phyloP scores from a whole-genome alignment of 2,888 invertebrate species.

The Drosophila peninsularis region DNA sequence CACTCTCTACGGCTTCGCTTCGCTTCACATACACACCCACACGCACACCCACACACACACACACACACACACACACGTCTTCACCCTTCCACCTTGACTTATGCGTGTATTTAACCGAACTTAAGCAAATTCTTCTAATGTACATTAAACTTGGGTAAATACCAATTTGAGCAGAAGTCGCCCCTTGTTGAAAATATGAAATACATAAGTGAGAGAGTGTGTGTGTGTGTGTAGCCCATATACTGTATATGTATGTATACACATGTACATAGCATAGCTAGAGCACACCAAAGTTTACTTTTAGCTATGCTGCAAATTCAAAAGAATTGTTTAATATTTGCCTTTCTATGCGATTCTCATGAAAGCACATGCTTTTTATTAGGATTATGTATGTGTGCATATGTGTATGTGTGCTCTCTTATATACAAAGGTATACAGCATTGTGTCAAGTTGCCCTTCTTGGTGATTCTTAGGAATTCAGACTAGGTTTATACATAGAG shows the following conservation, averaged over 20 bases:
- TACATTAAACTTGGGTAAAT: constrained; percentile 27
- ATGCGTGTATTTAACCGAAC: constrained; percentile 4
- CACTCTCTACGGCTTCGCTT: constrained; percentile 2
- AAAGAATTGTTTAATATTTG: constrained; percentile 2
- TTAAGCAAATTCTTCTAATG: constrained; percentile 47
- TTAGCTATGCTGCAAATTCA: background rate
- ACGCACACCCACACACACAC: background rate
- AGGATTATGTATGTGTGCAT: background rate
- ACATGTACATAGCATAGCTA: too few relatives aligned
- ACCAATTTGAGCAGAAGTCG: background rate
- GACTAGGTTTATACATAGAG: background rate
- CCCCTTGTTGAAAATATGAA: constrained; percentile 3
- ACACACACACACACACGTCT: background rate
- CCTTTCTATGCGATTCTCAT: constrained; percentile 10
- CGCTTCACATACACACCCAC: background rate
- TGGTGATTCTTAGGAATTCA: background rate
- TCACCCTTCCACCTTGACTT: background rate
- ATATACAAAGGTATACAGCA: background rate
- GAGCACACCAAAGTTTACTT: constrained; percentile 5
- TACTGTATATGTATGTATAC: too few relatives aligned
- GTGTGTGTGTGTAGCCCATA: background rate
- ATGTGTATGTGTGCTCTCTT: background rate
- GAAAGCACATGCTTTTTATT: background rate
- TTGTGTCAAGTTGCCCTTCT: background rate
- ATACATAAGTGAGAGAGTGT: background rate